Base-by-base conservation (phyloP, 35 echinoderm and acorn worm genomes). In the Patiria miniata region DNA sequence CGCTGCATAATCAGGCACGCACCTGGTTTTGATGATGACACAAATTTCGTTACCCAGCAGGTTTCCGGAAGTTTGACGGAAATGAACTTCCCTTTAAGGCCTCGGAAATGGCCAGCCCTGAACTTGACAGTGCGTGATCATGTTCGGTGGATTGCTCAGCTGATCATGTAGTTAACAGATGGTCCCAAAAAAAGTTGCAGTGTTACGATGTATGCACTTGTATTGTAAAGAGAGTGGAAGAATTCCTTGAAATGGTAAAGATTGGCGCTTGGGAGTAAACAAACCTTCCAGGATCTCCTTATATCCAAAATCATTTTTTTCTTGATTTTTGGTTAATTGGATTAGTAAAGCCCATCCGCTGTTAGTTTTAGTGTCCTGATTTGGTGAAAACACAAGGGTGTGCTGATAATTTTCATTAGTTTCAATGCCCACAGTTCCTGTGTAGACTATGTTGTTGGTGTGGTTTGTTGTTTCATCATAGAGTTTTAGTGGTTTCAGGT, bases 1-100 rank as follows among this genome's bases (percentile, higher is more conserved):
- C 26, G 10, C 42, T 47, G 42, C 42, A 47, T n/a, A 47, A 47
- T 47, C 42, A 6, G 12, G 12, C 42, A 47, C 26, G 34, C 65
- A 73, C 65, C 65, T 73, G 65, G 65, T 73, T 73, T 26, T 73
- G 65, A 73, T 73, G 65, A 73, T 73, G 65, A 73, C 65, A 73
- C 42, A 73, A 73, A 14, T 73, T 22, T 73, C 65, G 26, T 26
- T 34, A 34, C 26, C 65, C 34, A 32, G 26, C 26, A 26, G 65
- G 23, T 73, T 4, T 26, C 65, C 65, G 65, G 65, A 73, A 73
- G 65, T 73, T n/a, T 73, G 26, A 34, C 14, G 65, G 65, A 73
- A 30, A 30, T 73, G 14, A 36, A 10, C n/a, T n/a, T 32, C 65
- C 65, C 26, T 73, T 73, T 73, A 10, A 32, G 23, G 34, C 65